phyloP scores from a whole-genome alignment of 2,113 vertebrate species.

The Puntigrus tetrazona region DNA sequence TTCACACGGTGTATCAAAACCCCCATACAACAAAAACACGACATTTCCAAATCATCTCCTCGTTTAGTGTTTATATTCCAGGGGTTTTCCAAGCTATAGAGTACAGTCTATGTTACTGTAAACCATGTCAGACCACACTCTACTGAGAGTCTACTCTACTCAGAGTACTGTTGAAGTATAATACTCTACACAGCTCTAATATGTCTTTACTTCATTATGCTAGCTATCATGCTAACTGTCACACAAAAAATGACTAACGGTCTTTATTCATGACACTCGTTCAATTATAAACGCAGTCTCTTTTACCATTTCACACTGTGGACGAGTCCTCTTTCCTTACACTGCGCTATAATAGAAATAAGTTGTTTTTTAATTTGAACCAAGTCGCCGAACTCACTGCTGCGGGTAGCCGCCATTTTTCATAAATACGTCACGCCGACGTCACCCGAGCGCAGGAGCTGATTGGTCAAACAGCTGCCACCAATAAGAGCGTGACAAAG shows the following conservation, averaged over 20 bases:
- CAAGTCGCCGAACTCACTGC: slow-evolving; percentile 83
- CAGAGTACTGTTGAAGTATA: background rate
- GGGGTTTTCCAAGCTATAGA: too few relatives aligned
- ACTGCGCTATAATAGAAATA: slow-evolving; percentile 85
- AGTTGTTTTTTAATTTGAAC: slow-evolving; percentile 92
- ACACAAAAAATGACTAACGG: background rate
- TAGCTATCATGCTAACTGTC: slow-evolving; percentile 15
- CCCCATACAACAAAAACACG: background rate
- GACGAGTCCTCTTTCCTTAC: slow-evolving; percentile 89
- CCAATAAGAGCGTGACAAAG: background rate
- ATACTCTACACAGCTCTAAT: too few relatives aligned
- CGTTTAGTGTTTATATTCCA: background rate
- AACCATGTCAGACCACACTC: too few relatives aligned
- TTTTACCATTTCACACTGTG: slow-evolving; percentile 96
- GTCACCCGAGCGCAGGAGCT: background rate
- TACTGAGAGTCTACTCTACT: too few relatives aligned
- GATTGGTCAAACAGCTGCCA: background rate
- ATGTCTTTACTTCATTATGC: background rate
- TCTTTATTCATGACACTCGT: background rate
- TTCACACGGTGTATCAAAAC: background rate
- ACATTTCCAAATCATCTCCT: background rate
- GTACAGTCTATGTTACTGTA: background rate
- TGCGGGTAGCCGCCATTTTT: slow-evolving; percentile 77
- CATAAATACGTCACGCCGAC: slow-evolving; percentile 54
- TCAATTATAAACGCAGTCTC: background rate